phyloP scores from a whole-genome alignment of 2,888 invertebrate genomes.

The Tetragonisca angustula region DNA sequence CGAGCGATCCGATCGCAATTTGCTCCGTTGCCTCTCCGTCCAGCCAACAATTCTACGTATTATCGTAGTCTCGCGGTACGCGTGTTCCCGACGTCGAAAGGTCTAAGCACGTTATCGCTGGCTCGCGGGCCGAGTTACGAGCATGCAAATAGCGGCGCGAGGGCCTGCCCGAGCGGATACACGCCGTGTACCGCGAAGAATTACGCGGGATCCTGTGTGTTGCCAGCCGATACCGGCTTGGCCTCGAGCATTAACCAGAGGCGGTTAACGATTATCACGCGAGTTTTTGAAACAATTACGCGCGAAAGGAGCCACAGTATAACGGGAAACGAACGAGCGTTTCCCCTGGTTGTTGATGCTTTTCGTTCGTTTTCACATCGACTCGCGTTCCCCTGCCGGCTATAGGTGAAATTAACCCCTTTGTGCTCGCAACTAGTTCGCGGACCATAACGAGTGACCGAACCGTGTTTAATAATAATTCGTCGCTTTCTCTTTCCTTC shows the following conservation, averaged over 20 bases:
- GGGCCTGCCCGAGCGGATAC: conserved; percentile 42
- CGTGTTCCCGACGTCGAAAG: conserved; percentile 41
- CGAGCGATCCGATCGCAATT: conserved; percentile 25
- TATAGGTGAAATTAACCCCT: conserved; percentile 14
- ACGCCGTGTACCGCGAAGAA: conserved; percentile 48
- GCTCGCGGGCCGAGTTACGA: conserved; percentile 50
- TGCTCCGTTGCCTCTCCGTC: neutral
- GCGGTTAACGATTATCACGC: conserved; percentile 54
- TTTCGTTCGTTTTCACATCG: conserved; percentile 34
- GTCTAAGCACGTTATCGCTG: conserved; percentile 56
- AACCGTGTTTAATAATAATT: no score
- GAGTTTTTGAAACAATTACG: conserved; percentile 57
- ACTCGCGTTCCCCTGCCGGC: neutral
- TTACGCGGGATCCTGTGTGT: conserved; percentile 54
- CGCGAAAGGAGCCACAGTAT: conserved; percentile 39
- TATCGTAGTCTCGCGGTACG: conserved; percentile 40
- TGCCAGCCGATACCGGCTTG: conserved; percentile 30
- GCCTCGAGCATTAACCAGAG: neutral
- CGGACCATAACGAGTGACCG: no score
- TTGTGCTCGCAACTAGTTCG: no score
- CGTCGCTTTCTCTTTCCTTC: no score
- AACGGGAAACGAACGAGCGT: conserved; percentile 46
- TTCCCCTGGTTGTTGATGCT: conserved; percentile 4
- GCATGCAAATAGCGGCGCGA: conserved; percentile 61
- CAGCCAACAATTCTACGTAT: conserved; percentile 46